These are phyloP conservation scores for Cylas formicarius DNA, from an alignment of 1,140 invertebrate species.

Conservation along the genomic window DNA sequence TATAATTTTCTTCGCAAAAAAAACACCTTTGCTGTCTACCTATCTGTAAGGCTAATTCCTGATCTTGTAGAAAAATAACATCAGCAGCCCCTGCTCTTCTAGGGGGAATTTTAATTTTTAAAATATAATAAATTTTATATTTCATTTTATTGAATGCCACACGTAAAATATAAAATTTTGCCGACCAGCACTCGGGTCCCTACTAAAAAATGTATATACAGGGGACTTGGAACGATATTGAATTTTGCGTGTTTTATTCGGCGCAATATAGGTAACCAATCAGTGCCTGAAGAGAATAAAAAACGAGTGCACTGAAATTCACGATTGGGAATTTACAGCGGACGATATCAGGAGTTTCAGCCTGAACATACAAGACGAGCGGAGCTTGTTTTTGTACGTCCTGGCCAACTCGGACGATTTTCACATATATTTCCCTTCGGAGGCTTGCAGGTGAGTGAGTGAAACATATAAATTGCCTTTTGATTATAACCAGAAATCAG, in stretches of 20 bases:
- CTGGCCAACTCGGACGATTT: slow-evolving; percentile 98
- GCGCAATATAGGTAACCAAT: slow-evolving; percentile 59
- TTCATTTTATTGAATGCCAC: no score
- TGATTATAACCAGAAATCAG: no score
- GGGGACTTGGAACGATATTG: neutral
- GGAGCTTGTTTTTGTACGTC: slow-evolving; percentile 95
- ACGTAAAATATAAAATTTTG: no score
- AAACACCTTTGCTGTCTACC: no score
- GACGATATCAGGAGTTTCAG: slow-evolving; percentile 89
- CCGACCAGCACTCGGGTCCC: no score
- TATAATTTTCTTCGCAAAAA: no score
- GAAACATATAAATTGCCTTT: no score
- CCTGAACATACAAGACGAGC: slow-evolving; percentile 90
- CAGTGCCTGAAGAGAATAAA: slow-evolving; percentile 71
- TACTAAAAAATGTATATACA: neutral
- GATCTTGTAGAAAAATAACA: no score
- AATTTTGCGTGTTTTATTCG: neutral
- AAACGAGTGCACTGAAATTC: slow-evolving; percentile 71
- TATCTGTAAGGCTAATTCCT: no score
- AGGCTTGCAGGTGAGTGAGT: slow-evolving; percentile 57
- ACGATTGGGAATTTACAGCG: slow-evolving; percentile 90
- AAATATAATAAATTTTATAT: no score
- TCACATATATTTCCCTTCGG: slow-evolving; percentile 95
- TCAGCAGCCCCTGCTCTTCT: no score
- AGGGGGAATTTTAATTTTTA: no score